Base-by-base conservation (phyloP, 1,140 invertebrate genomes). In the Brachionus plicatilis region DNA sequence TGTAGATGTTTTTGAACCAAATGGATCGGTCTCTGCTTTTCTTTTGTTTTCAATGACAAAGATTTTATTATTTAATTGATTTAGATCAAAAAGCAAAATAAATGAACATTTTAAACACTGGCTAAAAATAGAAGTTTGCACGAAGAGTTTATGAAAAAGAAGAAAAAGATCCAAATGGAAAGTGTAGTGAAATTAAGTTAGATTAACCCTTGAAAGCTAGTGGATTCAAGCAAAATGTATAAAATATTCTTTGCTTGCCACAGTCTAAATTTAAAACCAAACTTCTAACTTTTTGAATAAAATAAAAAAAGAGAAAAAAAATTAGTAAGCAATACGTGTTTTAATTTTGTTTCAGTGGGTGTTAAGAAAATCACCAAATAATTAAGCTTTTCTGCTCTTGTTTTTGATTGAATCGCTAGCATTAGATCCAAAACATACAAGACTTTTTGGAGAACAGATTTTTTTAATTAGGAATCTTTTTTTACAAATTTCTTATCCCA, bases 391-490 rank as follows among this genome's bases (percentile, higher is more conserved):
- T 17, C n/a, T 60, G 20, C 53, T 60, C 20, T 60, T 56, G 17
- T 47, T 0, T 68, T 68, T 29, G 33, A 68, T 33, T 33, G 66
- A 68, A 68, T 33, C 66, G 12, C 66, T 68, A 68, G 66, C 12
- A 33, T 68, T 33, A 68, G n/a, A 33, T 24, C 27, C 7, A 41
- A 33, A 66, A 66, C 60, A 66, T 27, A 66, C 24, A 66, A 68
- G 66, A 68, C 27, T 68, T 29, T 47, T 11, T 33, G 33, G 11
- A 8, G 43, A 72, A 72, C 68, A 72, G 68, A 20, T 72, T 72
- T 72, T 72, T 43, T 43, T 72, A 72, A 72, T 72, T 72, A 72
- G 68, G 17, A 4, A 72, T 43, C 68, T 43, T 72, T 72, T n/a
- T 43, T 43, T 72, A 41, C 33, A 17, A 41, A 72, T 20, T 41